A percentile compares a stretch with the other conserved stretches of the same genome.
Evolutionary conservation across 2,797 vertebrate species (phyloP).

Genomic region (Petrocephalus schoutedeni): DNA sequence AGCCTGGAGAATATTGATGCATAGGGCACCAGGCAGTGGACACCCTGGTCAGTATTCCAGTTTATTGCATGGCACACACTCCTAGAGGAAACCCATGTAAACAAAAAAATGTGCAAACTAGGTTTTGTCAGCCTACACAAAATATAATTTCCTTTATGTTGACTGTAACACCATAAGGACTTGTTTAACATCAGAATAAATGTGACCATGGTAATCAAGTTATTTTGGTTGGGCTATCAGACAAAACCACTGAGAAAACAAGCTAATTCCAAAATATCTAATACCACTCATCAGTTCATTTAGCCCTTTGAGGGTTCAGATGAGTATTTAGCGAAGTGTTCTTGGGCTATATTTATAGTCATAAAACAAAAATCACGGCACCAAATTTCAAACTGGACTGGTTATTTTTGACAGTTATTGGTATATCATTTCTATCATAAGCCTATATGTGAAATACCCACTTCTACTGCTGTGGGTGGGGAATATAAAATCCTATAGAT

Average conservation of each 20-base stretch:
- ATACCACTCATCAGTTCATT: not conserved
- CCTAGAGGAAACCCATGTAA: not conserved
- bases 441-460: not conserved
- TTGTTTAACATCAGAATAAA: not conserved
- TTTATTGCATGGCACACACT: not conserved
- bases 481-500: not conserved
- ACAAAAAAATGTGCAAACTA: not conserved
- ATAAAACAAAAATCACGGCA: not conserved
- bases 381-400: not conserved
- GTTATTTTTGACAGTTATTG: not conserved
- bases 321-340: not conserved
- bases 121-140: not conserved
- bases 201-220: not conserved
- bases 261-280: not conserved
- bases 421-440: not conserved
- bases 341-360: not conserved
- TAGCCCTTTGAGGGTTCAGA: not conserved
- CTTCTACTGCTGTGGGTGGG: not conserved
- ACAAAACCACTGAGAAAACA: not conserved
- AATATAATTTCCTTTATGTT: not conserved
- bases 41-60: not conserved
- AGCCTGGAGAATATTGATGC: not conserved
- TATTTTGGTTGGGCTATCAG: not conserved
- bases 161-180: not conserved
- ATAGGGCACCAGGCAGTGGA: not conserved